Evolutionary conservation across 2,888 invertebrate species (phyloP).

Genomic region (Priocnemis perturbator): DNA sequence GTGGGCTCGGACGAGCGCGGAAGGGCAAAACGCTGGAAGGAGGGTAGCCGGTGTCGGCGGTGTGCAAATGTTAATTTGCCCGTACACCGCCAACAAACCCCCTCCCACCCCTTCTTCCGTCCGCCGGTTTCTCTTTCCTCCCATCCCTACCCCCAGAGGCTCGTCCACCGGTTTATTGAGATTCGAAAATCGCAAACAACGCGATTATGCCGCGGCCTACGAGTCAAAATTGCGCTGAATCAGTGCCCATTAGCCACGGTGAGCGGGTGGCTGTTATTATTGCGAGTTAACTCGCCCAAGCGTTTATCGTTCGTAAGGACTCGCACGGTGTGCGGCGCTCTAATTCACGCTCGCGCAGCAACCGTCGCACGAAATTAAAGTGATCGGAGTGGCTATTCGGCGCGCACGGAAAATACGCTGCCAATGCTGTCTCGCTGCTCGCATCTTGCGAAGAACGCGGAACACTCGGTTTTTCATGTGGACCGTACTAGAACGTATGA

Average conservation of each 20-base stretch:
- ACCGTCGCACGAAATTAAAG: conserved; percentile 44
- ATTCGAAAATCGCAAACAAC: conserved; percentile 56
- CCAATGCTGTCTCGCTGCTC: no score
- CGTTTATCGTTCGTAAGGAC: conserved; percentile 57
- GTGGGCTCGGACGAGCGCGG: not conserved
- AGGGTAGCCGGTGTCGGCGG: not conserved
- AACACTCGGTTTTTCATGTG: no score
- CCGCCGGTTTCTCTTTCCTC: no score
- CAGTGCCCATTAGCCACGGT: conserved; percentile 50
- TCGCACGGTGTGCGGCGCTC: conserved; percentile 15
- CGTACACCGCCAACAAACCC: conserved; percentile 22
- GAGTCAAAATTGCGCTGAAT: conserved; percentile 56
- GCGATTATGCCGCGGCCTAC: conserved; percentile 46
- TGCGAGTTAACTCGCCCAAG: conserved; percentile 58
- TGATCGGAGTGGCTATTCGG: no score
- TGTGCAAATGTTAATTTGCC: conserved; percentile 51
- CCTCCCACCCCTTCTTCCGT: no score
- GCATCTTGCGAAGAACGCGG: no score
- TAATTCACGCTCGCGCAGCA: conserved; percentile 47
- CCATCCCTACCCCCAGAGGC: not conserved
- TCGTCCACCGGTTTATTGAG: conserved; percentile 45
- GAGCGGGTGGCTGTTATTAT: conserved; percentile 48
- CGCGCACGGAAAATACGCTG: not conserved
- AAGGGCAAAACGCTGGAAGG: not conserved
- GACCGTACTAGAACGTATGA: no score